Evolutionary conservation across 2,888 invertebrate species (phyloP), one percentile per base, ranked within the genome.

Genomic region (Cecidostiba fungosa): DNA sequence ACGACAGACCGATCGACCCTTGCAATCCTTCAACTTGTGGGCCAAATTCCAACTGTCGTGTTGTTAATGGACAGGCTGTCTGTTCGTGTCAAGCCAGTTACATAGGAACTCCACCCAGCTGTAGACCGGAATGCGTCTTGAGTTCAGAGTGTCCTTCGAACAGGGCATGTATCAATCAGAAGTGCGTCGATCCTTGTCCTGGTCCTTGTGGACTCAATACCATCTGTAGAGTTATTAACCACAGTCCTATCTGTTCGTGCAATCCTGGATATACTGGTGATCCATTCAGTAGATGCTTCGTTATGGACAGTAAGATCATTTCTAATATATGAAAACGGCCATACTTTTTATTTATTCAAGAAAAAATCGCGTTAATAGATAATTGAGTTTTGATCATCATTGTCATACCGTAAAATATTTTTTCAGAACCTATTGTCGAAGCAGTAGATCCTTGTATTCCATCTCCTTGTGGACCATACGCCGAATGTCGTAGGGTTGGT

Each of bases 241-340:
- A 97, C 91, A 96, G 96, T 87, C 97, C 97, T 0, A 95, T 97
- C 88, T 97, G 97, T 92, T 95, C 95, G 82, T 97, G 97, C 91
- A 94, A 94, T 69, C 93, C 91, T 88, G 95, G 95, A 59, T 96
- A 95, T 90, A 96, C 96, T 89, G 97, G 97, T 87, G 96, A 97
- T 94, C 96, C 97, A 73, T 97, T 97, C 91, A 95, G 95, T 0
- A 94, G 95, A 89, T 96, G 96, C 89, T 94, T 94, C 88, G 92
- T 94, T 72, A 92, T 94, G 85, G 90, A 90, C 88, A 89, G 92
- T 92, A 91, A 89, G 91, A 87, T 85, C 43, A 43, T 43, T 43
- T 43, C 12, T 43, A 43, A 43, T 43, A 43, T 43, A 43, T 43
- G 10, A 10, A 43, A 43, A 43, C 43, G 12, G 43, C 10, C 10